Base-by-base conservation (phyloP, 2,888 invertebrate genomes). In the Choristoneura rosaceana region DNA sequence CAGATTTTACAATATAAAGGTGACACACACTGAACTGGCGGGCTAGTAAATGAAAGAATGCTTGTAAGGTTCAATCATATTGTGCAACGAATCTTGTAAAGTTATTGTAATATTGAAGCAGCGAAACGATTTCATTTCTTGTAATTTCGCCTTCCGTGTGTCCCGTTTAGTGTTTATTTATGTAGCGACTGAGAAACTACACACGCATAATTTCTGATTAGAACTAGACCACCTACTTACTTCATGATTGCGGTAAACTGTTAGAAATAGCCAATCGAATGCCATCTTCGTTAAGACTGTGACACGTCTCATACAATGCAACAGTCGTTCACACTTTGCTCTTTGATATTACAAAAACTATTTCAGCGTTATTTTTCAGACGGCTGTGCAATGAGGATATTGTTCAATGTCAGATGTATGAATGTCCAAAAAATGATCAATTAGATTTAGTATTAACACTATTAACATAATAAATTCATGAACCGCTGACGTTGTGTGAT, bases 61-160 rank as follows among this genome's bases (percentile, higher is more conserved):
- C 93, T 93, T 93, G 93, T 93, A 93, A 91, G 88, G 85, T 87
- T 86, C 91, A 91, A 93, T 93, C 93, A 93, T 93, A 93, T 93
- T 94, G 94, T 94, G 94, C 94, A 94, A 91, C 93, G 87, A 94
- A 94, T 94, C 94, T 92, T 94, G 94, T 93, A 87, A 92, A 90
- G 94, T 93, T 92, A 88, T 94, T 94, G 94, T 93, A 93, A 93
- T 93, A 93, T 93, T 93, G 82, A 93, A 94, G 93, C 93, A 91
- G 94, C 93, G 88, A 90, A 87, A 87, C 87, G 86, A 90, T 90
- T 90, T 90, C 82, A 88, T 89, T 93, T 91, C 82, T 86, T 89
- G 89, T 90, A 87, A 87, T 87, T 87, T 83, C 85, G 91, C 92
- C 90, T 91, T 92, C 88, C 92, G 90, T 92, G 92, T 92, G 90